phyloP scores from a whole-genome alignment of 2,797 vertebrate species.

The Megaceryle alcyon region DNA sequence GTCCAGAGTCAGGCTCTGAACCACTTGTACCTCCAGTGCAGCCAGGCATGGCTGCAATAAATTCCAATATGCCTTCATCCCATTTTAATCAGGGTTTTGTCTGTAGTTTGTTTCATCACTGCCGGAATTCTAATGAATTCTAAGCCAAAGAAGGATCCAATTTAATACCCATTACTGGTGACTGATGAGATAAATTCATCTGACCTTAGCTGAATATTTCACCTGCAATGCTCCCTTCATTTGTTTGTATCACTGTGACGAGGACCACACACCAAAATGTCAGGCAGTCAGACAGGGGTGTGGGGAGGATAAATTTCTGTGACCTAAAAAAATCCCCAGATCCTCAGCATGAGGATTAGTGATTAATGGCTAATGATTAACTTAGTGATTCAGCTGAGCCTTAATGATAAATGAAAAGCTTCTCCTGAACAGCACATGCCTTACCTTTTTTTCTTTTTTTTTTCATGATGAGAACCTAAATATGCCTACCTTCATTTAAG shows the following conservation, averaged over 20 bases:
- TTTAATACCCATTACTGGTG: not conserved
- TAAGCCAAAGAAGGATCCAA: not conserved
- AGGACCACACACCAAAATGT: not conserved
- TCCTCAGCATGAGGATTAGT: not conserved
- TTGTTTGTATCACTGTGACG: rapidly evolving
- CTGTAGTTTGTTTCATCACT: not conserved
- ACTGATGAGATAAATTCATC: not conserved
- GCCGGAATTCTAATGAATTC: not conserved
- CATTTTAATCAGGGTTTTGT: not conserved
- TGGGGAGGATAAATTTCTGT: not conserved
- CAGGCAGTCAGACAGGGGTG: not conserved
- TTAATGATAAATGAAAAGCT: not conserved
- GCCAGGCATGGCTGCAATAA: not conserved
- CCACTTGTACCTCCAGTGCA: not conserved
- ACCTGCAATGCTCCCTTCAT: not conserved
- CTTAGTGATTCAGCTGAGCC: not conserved
- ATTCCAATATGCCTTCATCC: not conserved
- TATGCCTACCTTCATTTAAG: not conserved
- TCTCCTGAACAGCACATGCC: not conserved
- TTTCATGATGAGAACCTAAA: not conserved
- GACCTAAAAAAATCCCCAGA: not conserved
- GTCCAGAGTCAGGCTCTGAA: not conserved
- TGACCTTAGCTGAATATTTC: not conserved
- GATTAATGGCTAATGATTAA: conserved; percentile 47
- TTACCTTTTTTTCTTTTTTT: not conserved